Evolutionary conservation across 2,888 invertebrate species (phyloP), one percentile per base, ranked within the genome.

Genomic region (Ectropis crepuscularia): DNA sequence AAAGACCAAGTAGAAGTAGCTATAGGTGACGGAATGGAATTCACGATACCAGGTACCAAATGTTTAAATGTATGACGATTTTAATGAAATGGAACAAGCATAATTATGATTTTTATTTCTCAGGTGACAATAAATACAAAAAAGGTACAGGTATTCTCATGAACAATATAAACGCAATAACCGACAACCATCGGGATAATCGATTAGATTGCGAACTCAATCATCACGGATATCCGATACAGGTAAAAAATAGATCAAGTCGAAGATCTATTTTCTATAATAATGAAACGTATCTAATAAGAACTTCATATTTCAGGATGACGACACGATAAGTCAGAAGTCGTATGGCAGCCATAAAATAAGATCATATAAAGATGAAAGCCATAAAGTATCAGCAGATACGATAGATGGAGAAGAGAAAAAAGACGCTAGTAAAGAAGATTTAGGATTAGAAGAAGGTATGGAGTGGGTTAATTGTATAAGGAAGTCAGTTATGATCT

Each of bases 291-390:
- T 38, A 65, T 65, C 48, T 60, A 57, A 28, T 28, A 60, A 64
- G 64, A 61, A 57, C 45, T 65, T 65, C 43, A 60, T 65, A 16
- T 79, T 80, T 60, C 69, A 95, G 94, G 96, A 96, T 79, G 96
- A 96, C 80, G 96, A 96, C 88, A 95, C 95, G 85, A 95, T 96
- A 80, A 98, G 97, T 93, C 97, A 97, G 90, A 97, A 97, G 92
- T 98, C 98, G 57, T 97, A 97, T 83, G 97, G 97, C 79, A 98
- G 98, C 89, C 97, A 98, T 90, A 97, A 97, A 88, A 96, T 97
- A 87, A 95, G 97, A 81, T 95, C 96, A 69, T 97, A 96, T 85
- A 97, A 97, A 93, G 97, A 97, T 82, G 97, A 97, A 89, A 98
- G 97, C 90, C 98, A 98, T 87, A 97, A 97, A 93, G 97, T 97